Conservation (phyloP, 2,888 invertebrate genomes). For the Alitta virens region DNA sequence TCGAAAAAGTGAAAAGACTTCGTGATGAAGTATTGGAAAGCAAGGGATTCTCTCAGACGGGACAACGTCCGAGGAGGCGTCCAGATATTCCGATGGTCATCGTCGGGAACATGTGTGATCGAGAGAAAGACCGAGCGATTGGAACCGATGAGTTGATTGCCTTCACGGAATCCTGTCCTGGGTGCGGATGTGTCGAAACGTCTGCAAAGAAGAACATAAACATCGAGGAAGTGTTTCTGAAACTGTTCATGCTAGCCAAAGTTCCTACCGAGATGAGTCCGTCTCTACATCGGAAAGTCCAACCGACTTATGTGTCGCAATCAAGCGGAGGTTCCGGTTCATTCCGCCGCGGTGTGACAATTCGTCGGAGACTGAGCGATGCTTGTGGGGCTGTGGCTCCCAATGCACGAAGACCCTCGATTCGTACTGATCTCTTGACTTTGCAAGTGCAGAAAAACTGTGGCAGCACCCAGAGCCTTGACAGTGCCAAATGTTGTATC, state of each 20-base stretch:
- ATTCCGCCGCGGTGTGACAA: conserved; percentile 62
- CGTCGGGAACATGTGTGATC: conserved; percentile 84
- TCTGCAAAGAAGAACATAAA: conserved; percentile 79
- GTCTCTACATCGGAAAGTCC: conserved; percentile 74
- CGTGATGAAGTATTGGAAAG: conserved; percentile 50
- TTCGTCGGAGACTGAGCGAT: conserved; percentile 78
- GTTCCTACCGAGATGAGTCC: conserved; percentile 82
- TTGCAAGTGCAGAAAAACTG: conserved; percentile 68
- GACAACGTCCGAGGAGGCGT: background rate
- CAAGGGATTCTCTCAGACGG: conserved; percentile 53
- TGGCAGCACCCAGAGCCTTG: background rate
- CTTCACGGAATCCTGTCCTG: conserved; percentile 72
- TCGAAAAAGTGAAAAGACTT: conserved; percentile 48
- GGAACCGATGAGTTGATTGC: conserved; percentile 69
- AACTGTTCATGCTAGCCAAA: conserved; percentile 78
- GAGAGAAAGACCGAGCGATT: conserved; percentile 71
- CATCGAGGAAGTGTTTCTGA: conserved; percentile 81
- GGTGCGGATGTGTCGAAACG: conserved; percentile 76
- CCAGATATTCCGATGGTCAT: conserved; percentile 71
- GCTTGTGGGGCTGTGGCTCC: conserved; percentile 88
- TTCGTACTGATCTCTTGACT: conserved; percentile 83
- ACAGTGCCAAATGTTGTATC: background rate
- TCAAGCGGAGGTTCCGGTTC: background rate
- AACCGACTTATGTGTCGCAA: conserved; percentile 15
- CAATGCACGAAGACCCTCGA: conserved; percentile 81